Evolutionary conservation across 2,113 vertebrate genomes (phyloP), one percentile per base, ranked within the genome.

Genomic region (Hassar affinis): DNA sequence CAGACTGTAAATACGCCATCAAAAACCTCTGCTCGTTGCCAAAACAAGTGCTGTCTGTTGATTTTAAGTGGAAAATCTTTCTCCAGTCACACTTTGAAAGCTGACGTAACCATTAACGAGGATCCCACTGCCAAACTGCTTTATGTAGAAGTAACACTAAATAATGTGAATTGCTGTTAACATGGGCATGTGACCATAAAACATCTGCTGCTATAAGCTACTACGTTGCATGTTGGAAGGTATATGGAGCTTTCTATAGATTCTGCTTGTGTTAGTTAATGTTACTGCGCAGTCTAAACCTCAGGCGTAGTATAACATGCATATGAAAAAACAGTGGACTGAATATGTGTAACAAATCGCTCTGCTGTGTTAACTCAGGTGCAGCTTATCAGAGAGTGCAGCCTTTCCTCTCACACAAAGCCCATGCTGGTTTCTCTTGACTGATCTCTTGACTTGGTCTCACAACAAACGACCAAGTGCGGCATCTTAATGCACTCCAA

Each of bases 401-500:
- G 56, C 51, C 59, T 59, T 22, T 66, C 54, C 4, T 71, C 47
- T 75, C 4, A 47, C 33, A 64, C 42, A 54, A 17, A 68, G 47
- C 82, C 82, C 35, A 56, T 56, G 25, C 75, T 47, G 82, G 74
- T 25, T 69, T 52, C 77, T 84, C 62, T 57, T 47, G n/a, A 78
- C 62, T 69, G 62, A 52, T 47, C 75, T 47, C n/a, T n/a, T n/a
- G n/a, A 62, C 35, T 56, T 69, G 52, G 64, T 51, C 72, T 51
- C 64, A 47, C n/a, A 54, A 12, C 47, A 78, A 14, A 78, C 12
- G 35, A 47, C 38, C 71, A 72, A 78, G 75, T 69, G 74, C 75
- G 2, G 8, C 87, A 84, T 88, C 77, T 91, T 88, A 89, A 88
- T 84, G 86, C 92, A 95, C 94, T 92, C 95, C 96, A 95, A 93